phyloP scores from a whole-genome alignment of 1,140 invertebrate genomes.

The Pomacea maculata region DNA sequence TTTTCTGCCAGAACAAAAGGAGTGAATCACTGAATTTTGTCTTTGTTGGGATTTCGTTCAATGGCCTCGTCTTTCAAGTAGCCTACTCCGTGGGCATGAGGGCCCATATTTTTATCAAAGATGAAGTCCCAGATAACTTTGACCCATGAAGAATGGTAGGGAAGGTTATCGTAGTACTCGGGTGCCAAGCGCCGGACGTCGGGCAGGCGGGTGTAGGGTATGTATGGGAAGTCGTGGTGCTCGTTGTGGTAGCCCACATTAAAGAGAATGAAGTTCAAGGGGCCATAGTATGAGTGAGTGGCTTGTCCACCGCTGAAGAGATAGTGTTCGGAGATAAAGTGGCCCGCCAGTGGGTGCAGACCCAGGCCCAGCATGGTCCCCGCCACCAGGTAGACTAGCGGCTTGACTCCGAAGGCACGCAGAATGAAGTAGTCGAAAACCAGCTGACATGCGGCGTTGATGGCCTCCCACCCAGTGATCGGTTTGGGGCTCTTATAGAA shows the following conservation, averaged over 20 bases:
- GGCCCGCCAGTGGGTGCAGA: constrained; percentile 95
- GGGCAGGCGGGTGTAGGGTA: constrained; percentile 57
- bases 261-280: constrained; percentile 95
- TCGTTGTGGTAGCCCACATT: constrained; percentile 85
- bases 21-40: constrained; percentile 13
- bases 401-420: constrained; percentile 79
- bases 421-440: constrained; percentile 82
- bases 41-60: constrained; percentile 18
- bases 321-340: constrained; percentile 99
- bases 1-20: no score
- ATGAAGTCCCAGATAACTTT: constrained; percentile 68
- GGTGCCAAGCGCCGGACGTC: constrained; percentile 82
- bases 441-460: constrained; percentile 89
- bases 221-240: constrained; percentile 65
- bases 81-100: constrained; percentile 54
- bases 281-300: constrained; percentile 98
- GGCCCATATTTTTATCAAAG: constrained; percentile 57
- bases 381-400: constrained; percentile 84
- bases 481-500: constrained; percentile 77
- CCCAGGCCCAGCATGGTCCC: constrained; percentile 95
- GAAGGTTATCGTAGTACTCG: constrained; percentile 94
- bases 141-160: constrained; percentile 92
- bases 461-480: constrained; percentile 78
- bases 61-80: constrained; percentile 29
- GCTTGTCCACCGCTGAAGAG: constrained; percentile 96